These are phyloP conservation scores for Herpetotheres cachinnans DNA, from an alignment of 2,113 vertebrate species.

Conservation along the genomic window DNA sequence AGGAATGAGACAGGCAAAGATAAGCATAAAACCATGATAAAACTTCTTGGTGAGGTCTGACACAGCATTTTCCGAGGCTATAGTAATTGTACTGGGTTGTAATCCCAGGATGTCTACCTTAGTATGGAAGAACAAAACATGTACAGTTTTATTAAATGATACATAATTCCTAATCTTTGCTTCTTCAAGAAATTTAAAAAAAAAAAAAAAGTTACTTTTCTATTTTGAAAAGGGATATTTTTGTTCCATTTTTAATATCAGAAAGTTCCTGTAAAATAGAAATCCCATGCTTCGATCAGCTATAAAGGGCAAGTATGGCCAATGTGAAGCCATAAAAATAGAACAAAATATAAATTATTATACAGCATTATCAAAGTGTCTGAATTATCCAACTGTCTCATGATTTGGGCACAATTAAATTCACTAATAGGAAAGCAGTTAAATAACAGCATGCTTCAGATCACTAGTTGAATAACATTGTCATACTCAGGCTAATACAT, in stretches of 20 bases:
- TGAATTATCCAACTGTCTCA: background rate
- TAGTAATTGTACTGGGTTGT: background rate
- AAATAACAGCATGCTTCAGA: constrained; percentile 6
- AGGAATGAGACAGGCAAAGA: background rate
- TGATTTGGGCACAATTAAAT: constrained; percentile 2
- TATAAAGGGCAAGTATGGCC: background rate
- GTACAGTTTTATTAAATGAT: background rate
- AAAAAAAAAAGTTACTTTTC: background rate
- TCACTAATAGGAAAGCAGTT: background rate
- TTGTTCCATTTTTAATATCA: background rate
- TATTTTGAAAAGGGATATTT: background rate
- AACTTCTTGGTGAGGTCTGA: background rate
- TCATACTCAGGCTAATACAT: background rate
- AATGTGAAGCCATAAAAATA: background rate
- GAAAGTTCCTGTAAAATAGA: background rate
- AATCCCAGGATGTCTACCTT: background rate
- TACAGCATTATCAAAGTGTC: background rate
- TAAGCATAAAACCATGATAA: background rate
- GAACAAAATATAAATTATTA: background rate
- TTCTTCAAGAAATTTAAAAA: background rate
- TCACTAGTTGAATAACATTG: background rate
- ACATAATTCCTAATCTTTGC: background rate
- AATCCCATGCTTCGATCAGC: background rate
- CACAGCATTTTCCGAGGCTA: background rate
- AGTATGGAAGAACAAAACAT: background rate